Evolutionary conservation across 2,113 vertebrate genomes (phyloP), one percentile per base, ranked within the genome.

Genomic region (Peromyscus maniculatus): DNA sequence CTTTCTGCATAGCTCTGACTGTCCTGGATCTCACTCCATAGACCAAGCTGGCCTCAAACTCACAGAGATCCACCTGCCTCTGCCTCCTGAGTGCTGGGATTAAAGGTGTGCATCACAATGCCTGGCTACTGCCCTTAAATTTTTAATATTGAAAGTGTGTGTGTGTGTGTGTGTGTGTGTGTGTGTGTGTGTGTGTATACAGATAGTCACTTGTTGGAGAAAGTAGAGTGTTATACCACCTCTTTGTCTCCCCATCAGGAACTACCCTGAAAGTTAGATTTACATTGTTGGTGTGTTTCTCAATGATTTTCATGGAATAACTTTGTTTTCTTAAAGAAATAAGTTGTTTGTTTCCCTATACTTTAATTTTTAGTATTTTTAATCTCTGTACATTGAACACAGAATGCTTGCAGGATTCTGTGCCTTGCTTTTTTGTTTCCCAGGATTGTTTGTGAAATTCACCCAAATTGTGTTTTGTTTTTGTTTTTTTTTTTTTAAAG

Each of bases 341-440:
- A n/a, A 49, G 10, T n/a, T 84, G 8, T 52, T 49, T 69, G 28
- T 33, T 43, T 49, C 64, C 26, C 17, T 62, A 46, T 16, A 33
- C 19, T 78, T 64, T 64, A 46, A 77, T 33, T 62, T 74, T 77
- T 75, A 43, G 55, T 71, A 21, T 39, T 57, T 74, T 59, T 43
- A 59, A 28, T 72, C 52, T 96, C 64, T 87, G 22, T 84, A 39
- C 19, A 55, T 62, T 95, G 52, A 49, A 89, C 15, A 43, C 46
- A 80, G 28, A 75, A 26, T 72, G 12, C 24, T 78, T 71, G 59
- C 43, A 31, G 49, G 91, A 92, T 90, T 91, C 66, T 92, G 59
- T 89, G 66, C 36, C 86, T 94, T 91, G 21, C 16, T 97, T 57
- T 55, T 89, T 84, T 59, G 39, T 92, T 97, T 95, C 52, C 93